Conservation (phyloP, 2,113 vertebrate genomes). For the Periophthalmodon schlosseri region DNA sequence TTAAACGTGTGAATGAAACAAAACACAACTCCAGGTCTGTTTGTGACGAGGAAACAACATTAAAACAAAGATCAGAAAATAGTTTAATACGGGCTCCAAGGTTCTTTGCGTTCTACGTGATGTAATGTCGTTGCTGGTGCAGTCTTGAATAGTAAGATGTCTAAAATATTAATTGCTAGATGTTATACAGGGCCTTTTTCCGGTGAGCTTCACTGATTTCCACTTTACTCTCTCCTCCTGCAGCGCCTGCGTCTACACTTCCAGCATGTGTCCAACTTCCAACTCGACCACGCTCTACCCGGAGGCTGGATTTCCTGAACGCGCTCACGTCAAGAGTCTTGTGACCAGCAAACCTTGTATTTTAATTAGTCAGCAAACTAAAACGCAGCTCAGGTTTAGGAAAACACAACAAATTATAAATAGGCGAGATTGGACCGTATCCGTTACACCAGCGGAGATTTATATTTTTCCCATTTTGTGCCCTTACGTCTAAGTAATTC, state of each 20-base stretch:
- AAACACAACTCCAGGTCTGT: too few species aligned
- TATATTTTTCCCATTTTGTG: background rate
- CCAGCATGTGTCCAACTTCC: conserved; percentile 67
- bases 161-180: background rate
- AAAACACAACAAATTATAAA: background rate
- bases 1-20: too few species aligned
- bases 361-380: background rate
- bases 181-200: background rate
- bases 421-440: background rate
- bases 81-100: too few species aligned
- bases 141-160: background rate
- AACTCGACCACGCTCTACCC: conserved; percentile 58
- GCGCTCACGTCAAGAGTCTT: conserved; percentile 31
- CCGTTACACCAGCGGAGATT: background rate
- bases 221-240: conserved; percentile 33
- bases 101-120: background rate
- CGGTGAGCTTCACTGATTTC: background rate
- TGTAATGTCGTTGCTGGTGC: background rate
- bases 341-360: conserved; percentile 10
- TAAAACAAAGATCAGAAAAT: too few species aligned
- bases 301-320: conserved; percentile 66
- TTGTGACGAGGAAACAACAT: too few species aligned
- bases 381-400: too few species aligned
- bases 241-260: conserved; percentile 68
- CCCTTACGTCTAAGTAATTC: too few species aligned